A percentile compares a stretch with the other conserved stretches of the same genome.
These are phyloP conservation scores for Ptyas mucosa DNA, from an alignment of 2,113 vertebrate species.

Conservation along the genomic window DNA sequence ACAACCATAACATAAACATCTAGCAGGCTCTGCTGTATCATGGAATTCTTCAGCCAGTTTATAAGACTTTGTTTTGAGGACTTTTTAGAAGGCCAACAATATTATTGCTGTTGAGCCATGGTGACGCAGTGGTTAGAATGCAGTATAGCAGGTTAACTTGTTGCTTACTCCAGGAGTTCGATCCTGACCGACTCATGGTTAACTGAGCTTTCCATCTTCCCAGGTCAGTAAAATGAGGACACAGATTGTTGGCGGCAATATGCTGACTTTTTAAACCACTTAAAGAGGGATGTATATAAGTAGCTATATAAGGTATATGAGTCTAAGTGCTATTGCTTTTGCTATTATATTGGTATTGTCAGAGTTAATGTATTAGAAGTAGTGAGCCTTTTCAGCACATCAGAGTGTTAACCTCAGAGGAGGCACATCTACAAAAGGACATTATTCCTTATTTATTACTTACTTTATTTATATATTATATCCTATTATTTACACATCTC, in stretches of 20 bases:
- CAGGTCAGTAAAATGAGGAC: neutral
- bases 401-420: neutral
- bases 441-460: neutral
- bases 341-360: neutral
- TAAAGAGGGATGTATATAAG: neutral
- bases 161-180: no score
- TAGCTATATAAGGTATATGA: no score
- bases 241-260: neutral
- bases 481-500: neutral
- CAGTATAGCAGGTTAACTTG: neutral
- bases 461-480: neutral
- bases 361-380: neutral
- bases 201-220: neutral
- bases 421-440: neutral
- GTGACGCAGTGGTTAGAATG: neutral
- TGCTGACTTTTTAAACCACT: neutral
- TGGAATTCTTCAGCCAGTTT: neutral
- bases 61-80: neutral
- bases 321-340: no score
- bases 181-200: no score
- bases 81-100: neutral
- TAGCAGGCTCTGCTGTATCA: neutral
- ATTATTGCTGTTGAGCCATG: neutral
- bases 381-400: neutral
- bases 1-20: neutral